Base-by-base conservation (phyloP, 2,797 vertebrate species). In the Astyanax mexicanus region DNA sequence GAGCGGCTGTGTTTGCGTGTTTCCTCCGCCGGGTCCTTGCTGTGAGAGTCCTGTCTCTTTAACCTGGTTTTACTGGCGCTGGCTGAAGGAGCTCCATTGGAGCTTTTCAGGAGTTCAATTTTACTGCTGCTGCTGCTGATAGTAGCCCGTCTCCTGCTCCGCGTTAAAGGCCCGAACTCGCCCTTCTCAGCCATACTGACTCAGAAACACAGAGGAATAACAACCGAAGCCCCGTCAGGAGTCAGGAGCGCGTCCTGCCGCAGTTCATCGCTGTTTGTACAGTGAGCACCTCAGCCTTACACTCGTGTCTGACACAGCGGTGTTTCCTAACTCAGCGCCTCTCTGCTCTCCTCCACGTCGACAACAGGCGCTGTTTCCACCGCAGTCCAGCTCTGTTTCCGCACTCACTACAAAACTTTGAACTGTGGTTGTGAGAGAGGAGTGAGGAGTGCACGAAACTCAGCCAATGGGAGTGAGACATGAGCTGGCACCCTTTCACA, bases 61-160 rank as follows among this genome's bases (percentile, higher is more conserved):
- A 27, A 78, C 42, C 74, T 78, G 3, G 17, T 12, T 66, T 15
- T 54, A 25, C 25, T 60, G 40, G 44, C 11, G 8, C 35, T 38
- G 51, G 37, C 17, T 8, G 67, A 47, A 13, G 23, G 74, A 15
- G 38, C 57, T 17, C 77, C 84, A 73, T 80, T 86, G 27, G 35
- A 3, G 54, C 12, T 57, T 69, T 75, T 81, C 29, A 79, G 38
- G 17, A 75, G 49, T 58, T 81, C 77, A 29, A 70, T 72, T 61
- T 69, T 85, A 2, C 35, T 70, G 2, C 35, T 70, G 57, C 52
- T 80, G 3, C 80, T 80, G 3, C 80, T 80, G 35, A 84, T 82
- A 12, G 87, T 86, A n/a, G 81, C 81, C 17, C 82, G 79, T 73
- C 87, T 75, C 23, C 87, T 79, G 69, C 38, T 76, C 23, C 84